Conservation (phyloP, 1,140 invertebrate species). For the Bicyclus anynana region DNA sequence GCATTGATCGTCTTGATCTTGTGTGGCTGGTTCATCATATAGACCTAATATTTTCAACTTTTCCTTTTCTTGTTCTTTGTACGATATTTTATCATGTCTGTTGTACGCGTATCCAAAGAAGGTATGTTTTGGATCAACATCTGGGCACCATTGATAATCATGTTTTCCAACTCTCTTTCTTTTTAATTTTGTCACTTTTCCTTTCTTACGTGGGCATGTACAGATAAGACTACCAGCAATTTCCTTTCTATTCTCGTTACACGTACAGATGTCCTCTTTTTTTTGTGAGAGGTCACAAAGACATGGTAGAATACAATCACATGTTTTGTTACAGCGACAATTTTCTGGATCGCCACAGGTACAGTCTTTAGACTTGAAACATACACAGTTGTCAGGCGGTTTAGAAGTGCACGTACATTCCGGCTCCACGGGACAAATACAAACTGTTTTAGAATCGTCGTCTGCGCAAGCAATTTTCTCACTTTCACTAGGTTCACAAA, state of each 20-base stretch:
- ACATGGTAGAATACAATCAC: constrained; percentile 51
- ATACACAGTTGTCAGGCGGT: constrained; percentile 36
- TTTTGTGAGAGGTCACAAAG: constrained; percentile 44
- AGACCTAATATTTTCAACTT: constrained; percentile 57
- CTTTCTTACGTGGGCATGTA: constrained; percentile 37
- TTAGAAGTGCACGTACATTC: constrained; percentile 44
- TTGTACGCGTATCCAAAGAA: constrained; percentile 61
- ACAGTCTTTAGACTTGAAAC: constrained; percentile 43
- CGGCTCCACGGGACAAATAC: constrained; percentile 34
- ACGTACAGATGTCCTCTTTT: constrained; percentile 42
- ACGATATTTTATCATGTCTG: constrained; percentile 53
- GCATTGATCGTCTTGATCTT: constrained; percentile 15
- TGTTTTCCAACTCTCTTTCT: constrained; percentile 55
- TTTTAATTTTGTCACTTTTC: constrained; percentile 41
- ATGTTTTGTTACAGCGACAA: constrained; percentile 51
- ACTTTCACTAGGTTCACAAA: constrained; percentile 36
- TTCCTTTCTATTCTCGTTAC: constrained; percentile 34
- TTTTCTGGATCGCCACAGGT: constrained; percentile 55
- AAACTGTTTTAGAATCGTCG: constrained; percentile 44
- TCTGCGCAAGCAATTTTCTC: constrained; percentile 31
- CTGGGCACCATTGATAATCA: constrained; percentile 62
- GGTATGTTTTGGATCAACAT: constrained; percentile 60
- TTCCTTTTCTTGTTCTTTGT: constrained; percentile 37
- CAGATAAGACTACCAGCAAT: constrained; percentile 31
- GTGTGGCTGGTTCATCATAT: constrained; percentile 34